These are phyloP conservation scores for Tribolium freemani DNA, from an alignment of 2,888 invertebrate species.

Conservation along the genomic window DNA sequence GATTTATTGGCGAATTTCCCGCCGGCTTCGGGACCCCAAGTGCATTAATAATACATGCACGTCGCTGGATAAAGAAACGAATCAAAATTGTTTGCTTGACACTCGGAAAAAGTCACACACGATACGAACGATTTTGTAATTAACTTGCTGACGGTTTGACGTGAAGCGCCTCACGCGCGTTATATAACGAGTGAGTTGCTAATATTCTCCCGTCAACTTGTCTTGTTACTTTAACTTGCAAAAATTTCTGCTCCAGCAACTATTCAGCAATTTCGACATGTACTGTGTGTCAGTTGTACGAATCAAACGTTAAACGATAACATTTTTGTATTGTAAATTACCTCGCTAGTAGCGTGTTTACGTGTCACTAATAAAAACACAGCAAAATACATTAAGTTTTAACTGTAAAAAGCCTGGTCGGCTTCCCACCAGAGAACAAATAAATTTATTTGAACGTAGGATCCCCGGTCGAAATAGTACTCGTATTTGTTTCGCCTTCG, in stretches of 20 bases:
- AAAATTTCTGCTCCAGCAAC: neutral
- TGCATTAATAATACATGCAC: slow-evolving; percentile 21
- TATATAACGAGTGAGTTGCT: slow-evolving; percentile 23
- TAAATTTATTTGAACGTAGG: too few relatives aligned
- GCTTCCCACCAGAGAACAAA: too few relatives aligned
- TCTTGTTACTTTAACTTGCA: neutral
- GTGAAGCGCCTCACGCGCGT: neutral
- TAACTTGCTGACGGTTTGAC: neutral
- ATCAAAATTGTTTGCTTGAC: slow-evolving; percentile 23
- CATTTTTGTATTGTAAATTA: too few relatives aligned
- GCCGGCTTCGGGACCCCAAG: neutral
- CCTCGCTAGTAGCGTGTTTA: too few relatives aligned
- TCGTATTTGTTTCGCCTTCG: too few relatives aligned
- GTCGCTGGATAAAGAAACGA: slow-evolving; percentile 8
- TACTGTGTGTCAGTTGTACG: too few relatives aligned
- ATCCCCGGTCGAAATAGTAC: too few relatives aligned
- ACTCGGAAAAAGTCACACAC: slow-evolving; percentile 2
- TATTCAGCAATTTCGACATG: neutral
- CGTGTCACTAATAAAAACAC: too few relatives aligned
- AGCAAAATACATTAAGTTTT: too few relatives aligned
- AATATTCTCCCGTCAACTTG: slow-evolving; percentile 47
- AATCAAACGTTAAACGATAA: too few relatives aligned
- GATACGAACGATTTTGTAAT: slow-evolving; percentile 1
- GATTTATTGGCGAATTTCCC: slow-evolving; percentile 36
- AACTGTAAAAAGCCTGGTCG: too few relatives aligned